phyloP scores from a whole-genome alignment of 2,888 invertebrate genomes.

The Coremacera marginata region DNA sequence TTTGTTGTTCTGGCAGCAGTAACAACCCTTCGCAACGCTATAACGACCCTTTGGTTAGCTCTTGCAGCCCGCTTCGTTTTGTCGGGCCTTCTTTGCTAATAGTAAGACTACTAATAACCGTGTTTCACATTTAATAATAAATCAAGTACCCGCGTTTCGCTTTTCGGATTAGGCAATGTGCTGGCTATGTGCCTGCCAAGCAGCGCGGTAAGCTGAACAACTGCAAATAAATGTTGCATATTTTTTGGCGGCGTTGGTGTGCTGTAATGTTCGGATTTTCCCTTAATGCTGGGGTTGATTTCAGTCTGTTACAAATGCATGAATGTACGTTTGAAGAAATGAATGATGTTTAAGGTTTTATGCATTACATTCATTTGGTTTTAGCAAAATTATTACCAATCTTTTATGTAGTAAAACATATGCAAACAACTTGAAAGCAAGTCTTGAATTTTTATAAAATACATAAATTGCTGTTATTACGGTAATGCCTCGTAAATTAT shows the following conservation, averaged over 20 bases:
- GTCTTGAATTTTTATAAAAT: no score
- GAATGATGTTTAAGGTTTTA: no score
- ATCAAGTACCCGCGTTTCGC: slow-evolving; percentile 30
- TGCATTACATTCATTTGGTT: no score
- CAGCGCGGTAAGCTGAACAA: neutral
- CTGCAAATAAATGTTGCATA: slow-evolving; percentile 32
- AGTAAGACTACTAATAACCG: slow-evolving; percentile 21
- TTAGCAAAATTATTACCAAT: no score
- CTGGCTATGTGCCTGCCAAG: neutral
- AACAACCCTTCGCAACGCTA: neutral
- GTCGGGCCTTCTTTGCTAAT: neutral
- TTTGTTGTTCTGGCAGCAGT: neutral
- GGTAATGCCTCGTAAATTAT: no score
- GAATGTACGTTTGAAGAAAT: no score
- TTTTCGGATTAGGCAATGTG: slow-evolving; percentile 13
- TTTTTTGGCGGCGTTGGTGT: neutral
- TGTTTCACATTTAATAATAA: slow-evolving; percentile 34
- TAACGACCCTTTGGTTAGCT: neutral
- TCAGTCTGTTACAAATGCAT: neutral
- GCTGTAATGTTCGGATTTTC: neutral
- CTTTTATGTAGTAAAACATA: no score
- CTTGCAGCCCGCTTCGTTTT: neutral
- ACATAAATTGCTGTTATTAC: no score
- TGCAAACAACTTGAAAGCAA: no score
- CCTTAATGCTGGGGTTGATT: neutral